Conservation (phyloP, 1,140 invertebrate genomes). For the Dendrolimus kikuchii region DNA sequence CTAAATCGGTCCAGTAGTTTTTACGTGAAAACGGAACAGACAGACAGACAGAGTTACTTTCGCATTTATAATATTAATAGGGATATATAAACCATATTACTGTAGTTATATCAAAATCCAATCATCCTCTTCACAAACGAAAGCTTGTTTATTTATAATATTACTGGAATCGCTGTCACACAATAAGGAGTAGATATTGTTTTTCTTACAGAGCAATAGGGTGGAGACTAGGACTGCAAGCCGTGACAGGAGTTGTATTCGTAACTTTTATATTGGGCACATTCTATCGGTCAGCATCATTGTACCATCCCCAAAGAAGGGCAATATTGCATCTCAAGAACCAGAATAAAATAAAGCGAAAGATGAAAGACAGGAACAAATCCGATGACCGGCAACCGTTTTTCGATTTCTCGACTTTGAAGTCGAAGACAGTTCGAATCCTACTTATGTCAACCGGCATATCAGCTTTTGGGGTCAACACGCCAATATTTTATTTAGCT, state of each 20-base stretch:
- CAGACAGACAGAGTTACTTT: too few relatives aligned
- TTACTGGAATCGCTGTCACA: too few relatives aligned
- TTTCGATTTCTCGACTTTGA: slow-evolving; percentile 88
- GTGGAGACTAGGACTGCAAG: slow-evolving; percentile 90
- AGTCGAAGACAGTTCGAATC: slow-evolving; percentile 88
- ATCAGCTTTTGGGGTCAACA: slow-evolving; percentile 87
- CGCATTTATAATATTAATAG: too few relatives aligned
- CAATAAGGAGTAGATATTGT: not conserved
- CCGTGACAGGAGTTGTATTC: slow-evolving; percentile 87
- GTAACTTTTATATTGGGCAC: slow-evolving; percentile 90
- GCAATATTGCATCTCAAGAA: slow-evolving; percentile 93
- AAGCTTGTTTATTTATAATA: too few relatives aligned
- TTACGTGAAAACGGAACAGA: too few relatives aligned
- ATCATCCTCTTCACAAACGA: too few relatives aligned
- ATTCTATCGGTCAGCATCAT: slow-evolving; percentile 90
- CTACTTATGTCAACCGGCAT: slow-evolving; percentile 85
- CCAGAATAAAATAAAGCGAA: slow-evolving; percentile 82
- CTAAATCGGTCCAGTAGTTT: too few relatives aligned
- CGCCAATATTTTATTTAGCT: slow-evolving; percentile 89
- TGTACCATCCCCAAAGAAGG: slow-evolving; percentile 91
- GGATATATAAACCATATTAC: too few relatives aligned
- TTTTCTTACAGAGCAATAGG: slow-evolving; percentile 80
- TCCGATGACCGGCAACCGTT: slow-evolving; percentile 85
- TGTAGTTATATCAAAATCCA: too few relatives aligned
- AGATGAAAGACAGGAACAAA: slow-evolving; percentile 84